These are phyloP conservation scores for Anarhynchus alexandrinus DNA, from an alignment of 2,113 vertebrate genomes.

Conservation along the genomic window DNA sequence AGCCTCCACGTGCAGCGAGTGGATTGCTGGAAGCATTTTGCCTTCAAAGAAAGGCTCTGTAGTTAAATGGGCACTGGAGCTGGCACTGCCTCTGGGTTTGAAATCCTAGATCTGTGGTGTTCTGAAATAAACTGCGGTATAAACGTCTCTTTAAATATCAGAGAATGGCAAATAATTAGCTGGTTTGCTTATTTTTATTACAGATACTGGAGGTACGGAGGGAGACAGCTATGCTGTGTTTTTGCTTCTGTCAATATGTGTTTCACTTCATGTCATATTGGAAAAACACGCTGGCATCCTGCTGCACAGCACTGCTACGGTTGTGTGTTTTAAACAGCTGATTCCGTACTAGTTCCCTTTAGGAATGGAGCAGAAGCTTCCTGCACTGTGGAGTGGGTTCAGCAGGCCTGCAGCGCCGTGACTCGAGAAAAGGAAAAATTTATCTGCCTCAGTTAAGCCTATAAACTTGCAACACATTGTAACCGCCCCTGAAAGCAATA, in stretches of 20 bases:
- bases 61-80: not conserved
- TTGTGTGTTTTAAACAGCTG: not conserved
- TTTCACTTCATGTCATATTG: not conserved
- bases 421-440: not conserved
- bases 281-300: not conserved
- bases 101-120: not conserved
- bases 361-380: not conserved
- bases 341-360: not conserved
- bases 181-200: not conserved
- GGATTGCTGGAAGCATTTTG: not conserved
- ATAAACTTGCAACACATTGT: not conserved
- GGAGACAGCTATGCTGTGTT: not conserved
- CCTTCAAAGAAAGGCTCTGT: not conserved
- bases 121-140: not conserved
- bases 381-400: not conserved
- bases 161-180: not conserved
- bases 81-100: not conserved
- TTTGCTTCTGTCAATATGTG: not conserved
- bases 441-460: not conserved
- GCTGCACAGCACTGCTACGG: not conserved
- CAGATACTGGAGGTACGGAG: no score
- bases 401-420: not conserved
- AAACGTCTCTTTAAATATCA: not conserved
- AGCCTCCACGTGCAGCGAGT: accelerated
- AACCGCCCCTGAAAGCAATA: not conserved